Percentiles rank a stretch among this genome's conserved stretches.
Evolutionary conservation across 2,888 invertebrate genomes (phyloP).

Genomic region (Lacanobia wlatinum): DNA sequence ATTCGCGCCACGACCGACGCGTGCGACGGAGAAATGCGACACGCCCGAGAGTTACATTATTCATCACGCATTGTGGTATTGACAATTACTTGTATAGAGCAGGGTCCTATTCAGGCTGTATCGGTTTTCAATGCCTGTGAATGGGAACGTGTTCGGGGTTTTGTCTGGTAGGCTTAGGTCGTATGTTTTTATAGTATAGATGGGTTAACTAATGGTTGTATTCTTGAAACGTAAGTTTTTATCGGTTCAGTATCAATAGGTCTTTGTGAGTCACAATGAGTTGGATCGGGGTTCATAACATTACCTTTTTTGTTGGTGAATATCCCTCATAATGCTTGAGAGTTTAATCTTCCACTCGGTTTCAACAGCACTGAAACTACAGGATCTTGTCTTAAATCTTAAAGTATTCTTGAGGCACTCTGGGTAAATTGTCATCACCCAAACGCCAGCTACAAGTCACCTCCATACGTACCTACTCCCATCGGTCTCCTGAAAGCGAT

Average conservation of each 20-base stretch:
- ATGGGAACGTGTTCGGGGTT: constrained; percentile 43
- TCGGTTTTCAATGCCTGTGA: constrained; percentile 57
- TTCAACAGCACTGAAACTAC: not conserved
- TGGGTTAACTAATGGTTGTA: constrained; percentile 45
- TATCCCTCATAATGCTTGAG: not conserved
- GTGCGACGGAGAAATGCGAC: constrained; percentile 49
- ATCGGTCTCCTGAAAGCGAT: not conserved
- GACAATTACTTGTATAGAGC: constrained; percentile 61
- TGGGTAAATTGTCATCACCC: not conserved
- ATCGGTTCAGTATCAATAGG: constrained; percentile 24
- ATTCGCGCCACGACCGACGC: constrained; percentile 52
- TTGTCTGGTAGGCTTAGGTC: constrained; percentile 43
- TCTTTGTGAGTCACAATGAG: constrained; percentile 10
- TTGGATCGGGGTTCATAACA: constrained; percentile 1
- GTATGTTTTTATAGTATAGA: constrained; percentile 46
- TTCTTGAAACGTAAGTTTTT: constrained; percentile 44
- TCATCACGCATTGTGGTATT: constrained; percentile 62
- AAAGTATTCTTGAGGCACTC: not conserved
- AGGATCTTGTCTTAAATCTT: too few species aligned
- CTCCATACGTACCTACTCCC: not conserved
- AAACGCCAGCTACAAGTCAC: not conserved
- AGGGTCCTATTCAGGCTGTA: constrained; percentile 52
- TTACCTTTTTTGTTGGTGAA: not conserved
- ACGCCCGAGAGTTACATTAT: constrained; percentile 58
- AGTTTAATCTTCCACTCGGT: not conserved